phyloP scores from a whole-genome alignment of 2,113 vertebrate species.

The Bujurquina vittata region DNA sequence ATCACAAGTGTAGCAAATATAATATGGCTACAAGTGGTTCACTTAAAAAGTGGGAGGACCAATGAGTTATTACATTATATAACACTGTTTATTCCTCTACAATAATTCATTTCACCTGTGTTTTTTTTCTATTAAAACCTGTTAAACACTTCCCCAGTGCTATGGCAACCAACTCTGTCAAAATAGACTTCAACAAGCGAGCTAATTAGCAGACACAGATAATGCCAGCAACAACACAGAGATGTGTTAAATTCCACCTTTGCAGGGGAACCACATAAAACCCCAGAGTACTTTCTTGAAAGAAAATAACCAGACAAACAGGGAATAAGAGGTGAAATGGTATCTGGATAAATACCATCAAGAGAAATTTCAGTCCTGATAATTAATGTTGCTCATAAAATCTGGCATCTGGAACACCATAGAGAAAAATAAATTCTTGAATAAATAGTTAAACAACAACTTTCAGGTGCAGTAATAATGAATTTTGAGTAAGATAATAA shows the following conservation, averaged over 20 bases:
- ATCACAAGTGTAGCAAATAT: no score
- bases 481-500: background rate
- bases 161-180: background rate
- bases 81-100: background rate
- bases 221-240: background rate
- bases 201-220: background rate
- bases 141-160: background rate
- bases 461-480: background rate
- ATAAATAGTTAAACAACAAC: background rate
- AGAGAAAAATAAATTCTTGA: background rate
- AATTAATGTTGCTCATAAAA: conserved; percentile 14
- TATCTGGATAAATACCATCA: background rate
- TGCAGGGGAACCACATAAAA: background rate
- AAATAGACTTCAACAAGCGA: background rate
- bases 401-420: background rate
- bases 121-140: background rate
- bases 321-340: background rate
- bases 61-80: background rate
- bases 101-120: background rate
- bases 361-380: background rate
- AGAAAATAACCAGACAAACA: background rate
- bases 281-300: background rate
- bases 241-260: background rate
- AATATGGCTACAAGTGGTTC: no score
- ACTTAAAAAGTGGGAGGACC: background rate